Evolutionary conservation across 2,113 vertebrate genomes (phyloP).

Genomic region (Corythaixoides concolor): DNA sequence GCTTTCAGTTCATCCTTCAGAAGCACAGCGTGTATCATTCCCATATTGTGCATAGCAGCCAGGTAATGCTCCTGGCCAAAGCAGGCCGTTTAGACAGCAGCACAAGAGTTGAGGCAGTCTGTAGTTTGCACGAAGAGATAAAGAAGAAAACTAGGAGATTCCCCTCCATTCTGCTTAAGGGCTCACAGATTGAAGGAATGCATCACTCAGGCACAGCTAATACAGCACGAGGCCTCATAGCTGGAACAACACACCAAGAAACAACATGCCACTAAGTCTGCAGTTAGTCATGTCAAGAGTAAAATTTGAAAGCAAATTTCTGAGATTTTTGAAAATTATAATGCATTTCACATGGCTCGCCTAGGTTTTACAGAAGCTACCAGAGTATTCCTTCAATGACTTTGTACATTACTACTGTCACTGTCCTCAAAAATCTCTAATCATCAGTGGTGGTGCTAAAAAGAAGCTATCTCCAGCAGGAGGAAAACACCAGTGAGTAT

Average conservation of each 20-base stretch:
- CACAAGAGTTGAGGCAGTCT: neutral
- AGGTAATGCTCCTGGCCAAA: neutral
- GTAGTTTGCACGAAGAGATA: neutral
- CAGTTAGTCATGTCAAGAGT: neutral
- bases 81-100: neutral
- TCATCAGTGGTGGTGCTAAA: neutral
- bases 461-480: neutral
- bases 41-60: accelerated
- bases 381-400: neutral
- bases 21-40: neutral
- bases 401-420: neutral
- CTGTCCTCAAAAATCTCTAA: neutral
- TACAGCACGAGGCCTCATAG: neutral
- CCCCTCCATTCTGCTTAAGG: neutral
- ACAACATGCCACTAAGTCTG: neutral
- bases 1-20: neutral
- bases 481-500: neutral
- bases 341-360: neutral
- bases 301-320: neutral
- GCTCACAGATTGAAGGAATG: neutral
- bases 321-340: accelerated
- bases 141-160: neutral
- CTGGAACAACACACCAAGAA: neutral
- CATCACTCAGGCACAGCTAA: neutral
- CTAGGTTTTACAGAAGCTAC: neutral